Evolutionary conservation across 2,113 vertebrate species (phyloP).

Genomic region (Corvus hawaiiensis): DNA sequence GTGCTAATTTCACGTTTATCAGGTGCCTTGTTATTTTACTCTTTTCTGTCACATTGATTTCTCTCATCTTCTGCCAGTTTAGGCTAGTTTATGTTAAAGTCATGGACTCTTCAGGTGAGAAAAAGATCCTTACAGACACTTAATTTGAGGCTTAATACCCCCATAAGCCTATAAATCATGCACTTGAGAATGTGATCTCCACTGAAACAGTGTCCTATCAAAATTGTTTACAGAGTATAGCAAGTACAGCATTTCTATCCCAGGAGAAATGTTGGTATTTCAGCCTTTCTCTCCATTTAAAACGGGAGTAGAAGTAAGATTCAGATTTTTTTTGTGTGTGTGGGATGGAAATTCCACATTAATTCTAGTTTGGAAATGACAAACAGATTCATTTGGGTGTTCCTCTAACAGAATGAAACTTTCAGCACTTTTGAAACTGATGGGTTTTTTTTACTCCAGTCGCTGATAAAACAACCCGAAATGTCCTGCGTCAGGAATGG

Average conservation of each 20-base stretch:
- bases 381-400: slow-evolving; percentile 28
- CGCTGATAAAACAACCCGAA: background rate
- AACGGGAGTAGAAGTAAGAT: background rate
- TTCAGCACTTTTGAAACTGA: background rate
- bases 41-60: background rate
- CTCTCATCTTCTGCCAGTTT: background rate
- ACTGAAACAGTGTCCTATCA: background rate
- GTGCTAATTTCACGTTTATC: background rate
- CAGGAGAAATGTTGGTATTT: slow-evolving; percentile 2
- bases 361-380: slow-evolving; percentile 5
- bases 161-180: background rate
- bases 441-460: background rate
- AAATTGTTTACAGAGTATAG: background rate
- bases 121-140: background rate
- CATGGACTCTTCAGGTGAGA: background rate
- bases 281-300: background rate
- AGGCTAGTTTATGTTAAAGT: background rate
- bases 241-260: background rate
- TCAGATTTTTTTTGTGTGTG: background rate
- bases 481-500: background rate
- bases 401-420: background rate
- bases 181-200: background rate
- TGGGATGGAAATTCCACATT: background rate
- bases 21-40: background rate
- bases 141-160: background rate